A percentile compares a stretch with the other conserved stretches of the same genome.
phyloP scores from a whole-genome alignment of 2,797 vertebrate species.

The Clarias fuscus region DNA sequence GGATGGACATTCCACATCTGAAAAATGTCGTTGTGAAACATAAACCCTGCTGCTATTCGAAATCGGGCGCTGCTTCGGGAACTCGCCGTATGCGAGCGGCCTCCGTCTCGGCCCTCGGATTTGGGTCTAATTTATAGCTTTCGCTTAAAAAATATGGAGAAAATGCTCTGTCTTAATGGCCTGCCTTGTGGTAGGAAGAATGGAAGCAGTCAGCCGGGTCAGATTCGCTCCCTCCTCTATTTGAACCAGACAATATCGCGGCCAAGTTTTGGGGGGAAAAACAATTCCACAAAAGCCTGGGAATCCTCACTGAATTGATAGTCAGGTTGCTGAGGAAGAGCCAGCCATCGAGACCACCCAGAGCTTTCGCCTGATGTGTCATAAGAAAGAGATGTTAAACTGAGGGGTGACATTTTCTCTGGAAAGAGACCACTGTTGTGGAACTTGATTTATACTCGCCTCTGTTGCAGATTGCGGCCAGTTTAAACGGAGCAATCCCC shows the following conservation, averaged over 20 bases:
- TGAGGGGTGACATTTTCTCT: constrained; percentile 41
- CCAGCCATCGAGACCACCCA: constrained; percentile 53
- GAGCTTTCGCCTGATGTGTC: constrained; percentile 47
- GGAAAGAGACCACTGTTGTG: constrained; percentile 31
- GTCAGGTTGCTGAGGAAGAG: constrained; percentile 45
- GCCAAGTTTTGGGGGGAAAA: constrained; percentile 58
- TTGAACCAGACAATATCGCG: constrained; percentile 65
- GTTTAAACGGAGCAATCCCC: constrained; percentile 24
- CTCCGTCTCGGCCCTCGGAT: constrained; percentile 34
- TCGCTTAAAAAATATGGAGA: neutral
- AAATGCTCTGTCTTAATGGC: constrained; percentile 28
- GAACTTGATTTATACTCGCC: constrained; percentile 28
- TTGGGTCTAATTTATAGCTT: constrained; percentile 26
- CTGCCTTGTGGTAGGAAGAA: constrained; percentile 36
- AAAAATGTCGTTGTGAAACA: constrained; percentile 54
- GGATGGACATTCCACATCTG: constrained; percentile 49
- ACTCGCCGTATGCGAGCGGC: constrained; percentile 24
- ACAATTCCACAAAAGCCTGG: constrained; percentile 50
- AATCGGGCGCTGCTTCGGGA: constrained; percentile 44
- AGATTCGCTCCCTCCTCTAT: constrained; percentile 66
- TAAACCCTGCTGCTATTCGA: constrained; percentile 45
- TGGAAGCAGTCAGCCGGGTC: constrained; percentile 73
- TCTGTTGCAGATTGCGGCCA: constrained; percentile 26
- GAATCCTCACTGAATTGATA: constrained; percentile 49
- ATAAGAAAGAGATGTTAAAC: constrained; percentile 51